Percentiles rank a stretch among this genome's conserved stretches.
Evolutionary conservation across 2,113 vertebrate species (phyloP).

Genomic region (Rhabdornis inornatus): DNA sequence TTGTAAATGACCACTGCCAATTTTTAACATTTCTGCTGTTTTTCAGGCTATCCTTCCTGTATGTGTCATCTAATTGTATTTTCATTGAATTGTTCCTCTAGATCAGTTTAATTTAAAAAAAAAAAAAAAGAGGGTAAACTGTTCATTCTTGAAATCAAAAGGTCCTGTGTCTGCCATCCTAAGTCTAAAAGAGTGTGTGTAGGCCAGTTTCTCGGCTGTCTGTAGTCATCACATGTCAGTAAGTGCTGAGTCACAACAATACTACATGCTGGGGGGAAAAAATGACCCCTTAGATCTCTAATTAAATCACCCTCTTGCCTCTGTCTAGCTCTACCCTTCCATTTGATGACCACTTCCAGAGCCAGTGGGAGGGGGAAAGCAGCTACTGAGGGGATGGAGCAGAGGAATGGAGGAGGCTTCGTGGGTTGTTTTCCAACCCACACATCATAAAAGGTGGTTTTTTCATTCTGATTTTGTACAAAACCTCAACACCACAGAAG

Average conservation of each 20-base stretch:
- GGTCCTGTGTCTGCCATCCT: background rate
- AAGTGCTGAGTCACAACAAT: background rate
- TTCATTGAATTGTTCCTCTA: background rate
- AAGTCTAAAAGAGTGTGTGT: background rate
- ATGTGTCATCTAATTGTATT: background rate
- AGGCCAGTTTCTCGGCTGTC: background rate
- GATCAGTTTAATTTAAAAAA: background rate
- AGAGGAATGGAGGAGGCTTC: background rate
- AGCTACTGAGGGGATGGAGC: background rate
- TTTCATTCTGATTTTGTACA: background rate
- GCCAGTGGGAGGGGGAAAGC: background rate
- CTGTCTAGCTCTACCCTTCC: background rate
- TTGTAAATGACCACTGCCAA: background rate
- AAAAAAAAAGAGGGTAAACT: background rate
- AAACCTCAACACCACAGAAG: background rate
- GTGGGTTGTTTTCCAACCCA: background rate
- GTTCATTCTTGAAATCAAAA: background rate
- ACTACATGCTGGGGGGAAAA: background rate
- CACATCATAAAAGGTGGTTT: background rate
- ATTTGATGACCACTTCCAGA: constrained; percentile 1
- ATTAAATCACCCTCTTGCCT: background rate
- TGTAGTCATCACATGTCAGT: background rate
- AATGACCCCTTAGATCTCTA: background rate
- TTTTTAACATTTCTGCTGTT: background rate
- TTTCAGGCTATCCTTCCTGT: background rate